Conservation (phyloP, 1,140 invertebrate species). For the Philotrypesis tridentata region DNA sequence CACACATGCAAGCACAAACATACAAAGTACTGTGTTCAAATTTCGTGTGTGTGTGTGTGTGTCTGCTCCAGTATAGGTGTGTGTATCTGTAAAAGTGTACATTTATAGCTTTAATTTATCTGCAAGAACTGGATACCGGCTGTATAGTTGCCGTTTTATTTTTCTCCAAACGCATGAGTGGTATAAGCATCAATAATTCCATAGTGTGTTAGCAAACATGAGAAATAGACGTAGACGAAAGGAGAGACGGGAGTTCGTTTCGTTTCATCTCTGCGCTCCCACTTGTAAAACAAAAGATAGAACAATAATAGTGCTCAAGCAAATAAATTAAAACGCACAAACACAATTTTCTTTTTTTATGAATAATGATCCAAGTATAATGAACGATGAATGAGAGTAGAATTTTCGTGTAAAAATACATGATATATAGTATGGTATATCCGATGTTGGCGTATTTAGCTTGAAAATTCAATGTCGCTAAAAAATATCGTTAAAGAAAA, state of each 20-base stretch:
- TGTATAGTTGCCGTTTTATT: conserved; percentile 57
- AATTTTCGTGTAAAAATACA: not conserved
- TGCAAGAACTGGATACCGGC: conserved; percentile 65
- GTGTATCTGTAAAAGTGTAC: not conserved
- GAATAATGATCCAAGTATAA: conserved; percentile 49
- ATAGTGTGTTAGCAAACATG: conserved; percentile 46
- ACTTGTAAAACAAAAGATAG: too few species aligned
- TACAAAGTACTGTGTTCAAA: not conserved
- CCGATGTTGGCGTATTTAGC: not conserved
- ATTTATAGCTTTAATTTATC: conserved; percentile 68
- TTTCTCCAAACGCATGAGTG: conserved; percentile 67
- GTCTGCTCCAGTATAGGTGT: not conserved
- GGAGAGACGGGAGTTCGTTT: not conserved
- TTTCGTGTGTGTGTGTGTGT: too few species aligned
- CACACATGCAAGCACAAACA: conserved; percentile 73
- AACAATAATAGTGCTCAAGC: conserved; percentile 55
- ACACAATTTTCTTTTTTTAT: conserved; percentile 56
- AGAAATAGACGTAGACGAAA: not conserved
- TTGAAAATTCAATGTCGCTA: not conserved
- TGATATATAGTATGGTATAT: conserved; percentile 1
- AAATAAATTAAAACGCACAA: conserved; percentile 67
- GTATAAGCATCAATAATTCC: conserved; percentile 57
- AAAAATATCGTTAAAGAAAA: conserved; percentile 3
- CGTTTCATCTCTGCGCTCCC: too few species aligned
- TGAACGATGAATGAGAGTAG: conserved; percentile 41